Base-by-base conservation (phyloP, 2,888 invertebrate genomes). In the Cerastoderma edule region DNA sequence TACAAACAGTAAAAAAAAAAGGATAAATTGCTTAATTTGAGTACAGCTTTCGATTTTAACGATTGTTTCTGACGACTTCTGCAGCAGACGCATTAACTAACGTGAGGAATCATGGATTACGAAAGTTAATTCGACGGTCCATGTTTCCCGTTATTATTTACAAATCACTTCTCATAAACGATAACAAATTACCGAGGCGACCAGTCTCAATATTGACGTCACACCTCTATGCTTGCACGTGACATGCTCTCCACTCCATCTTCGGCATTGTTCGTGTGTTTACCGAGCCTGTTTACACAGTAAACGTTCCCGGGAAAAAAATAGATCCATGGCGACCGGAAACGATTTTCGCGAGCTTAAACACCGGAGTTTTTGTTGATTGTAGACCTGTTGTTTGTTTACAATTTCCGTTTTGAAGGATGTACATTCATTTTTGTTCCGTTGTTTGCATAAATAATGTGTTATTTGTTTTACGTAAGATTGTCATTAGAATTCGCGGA, bases 131-230 rank as follows among this genome's bases (percentile, higher is more conserved):
- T n/a, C n/a, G n/a, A n/a, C n/a, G n/a, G n/a, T n/a, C n/a, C n/a
- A n/a, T n/a, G 19, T 22, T 39, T 39, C 27, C 60, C 39, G 24
- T 22, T 24, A 60, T 39, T 60, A 39, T 60, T 60, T 60, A 60
- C 60, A 39, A 60, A 60, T 39, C 60, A 60, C 60, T 60, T 60
- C 39, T 60, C 60, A 60, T 60, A 60, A 60, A 60, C 24, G 60
- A 60, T 60, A 60, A 60, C 39, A 33, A 60, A 60, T 60, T 60
- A 60, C 32, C 39, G 13, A 24, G 60, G 60, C 60, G 60, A 60
- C 60, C 39, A 39, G 60, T 39, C 39, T 39, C 60, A 60, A 60
- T 60, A 60, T 60, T 60, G 60, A 60, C 27, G 60, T 60, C 27
- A 39, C 60, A 60, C 60, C 60, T 39, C 60, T 22, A 24, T 22